Conservation (phyloP, 2,888 invertebrate species). For the Phaedon cochleariae region DNA sequence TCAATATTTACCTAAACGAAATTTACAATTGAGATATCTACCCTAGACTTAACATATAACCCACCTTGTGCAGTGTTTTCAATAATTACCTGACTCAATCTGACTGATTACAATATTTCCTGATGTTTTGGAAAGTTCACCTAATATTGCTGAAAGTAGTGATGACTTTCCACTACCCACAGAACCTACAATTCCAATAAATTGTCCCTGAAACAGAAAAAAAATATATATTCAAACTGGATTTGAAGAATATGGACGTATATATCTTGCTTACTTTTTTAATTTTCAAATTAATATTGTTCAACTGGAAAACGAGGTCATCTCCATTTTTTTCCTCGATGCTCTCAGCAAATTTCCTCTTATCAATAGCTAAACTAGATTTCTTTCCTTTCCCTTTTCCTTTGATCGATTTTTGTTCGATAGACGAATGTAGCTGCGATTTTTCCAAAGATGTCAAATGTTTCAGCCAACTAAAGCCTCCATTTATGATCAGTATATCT, state of each 20-base stretch:
- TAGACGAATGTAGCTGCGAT: constrained; percentile 47
- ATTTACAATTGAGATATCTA: too few relatives aligned
- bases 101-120: constrained; percentile 78
- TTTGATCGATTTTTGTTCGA: constrained; percentile 53
- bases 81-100: constrained; percentile 69
- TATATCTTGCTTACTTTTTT: constrained; percentile 57
- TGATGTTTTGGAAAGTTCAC: constrained; percentile 77
- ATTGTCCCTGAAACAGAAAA: constrained; percentile 68
- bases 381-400: constrained; percentile 65
- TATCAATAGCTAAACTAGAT: constrained; percentile 24
- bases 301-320: constrained; percentile 55
- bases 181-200: constrained; percentile 87
- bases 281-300: constrained; percentile 59
- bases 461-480: constrained; percentile 70
- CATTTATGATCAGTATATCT: constrained; percentile 68
- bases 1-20: too few relatives aligned
- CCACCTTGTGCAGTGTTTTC: too few relatives aligned
- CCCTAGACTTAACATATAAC: too few relatives aligned
- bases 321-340: constrained; percentile 32
- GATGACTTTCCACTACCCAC: constrained; percentile 94
- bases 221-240: not conserved
- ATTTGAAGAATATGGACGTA: not conserved
- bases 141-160: constrained; percentile 83
- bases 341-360: constrained; percentile 48
- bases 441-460: constrained; percentile 57